These are phyloP conservation scores for Nothocercus julius DNA, from an alignment of 2,113 vertebrate species.

Conservation along the genomic window DNA sequence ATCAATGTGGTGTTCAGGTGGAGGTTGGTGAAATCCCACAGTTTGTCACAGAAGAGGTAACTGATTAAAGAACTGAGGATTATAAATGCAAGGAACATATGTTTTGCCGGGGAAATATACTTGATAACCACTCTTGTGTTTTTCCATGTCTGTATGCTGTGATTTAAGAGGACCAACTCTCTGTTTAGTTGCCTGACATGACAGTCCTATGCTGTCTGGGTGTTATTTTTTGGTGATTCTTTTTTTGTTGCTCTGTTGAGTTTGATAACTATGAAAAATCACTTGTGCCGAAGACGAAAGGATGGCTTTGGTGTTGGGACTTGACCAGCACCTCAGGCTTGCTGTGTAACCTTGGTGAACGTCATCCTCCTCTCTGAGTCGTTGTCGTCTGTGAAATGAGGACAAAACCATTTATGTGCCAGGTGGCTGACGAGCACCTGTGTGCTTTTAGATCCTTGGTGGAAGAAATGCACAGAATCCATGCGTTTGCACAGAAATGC, in stretches of 20 bases:
- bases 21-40: not conserved
- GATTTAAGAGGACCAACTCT: not conserved
- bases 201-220: not conserved
- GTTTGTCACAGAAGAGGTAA: not conserved
- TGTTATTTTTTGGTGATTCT: not conserved
- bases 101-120: not conserved
- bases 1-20: not conserved
- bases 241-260: not conserved
- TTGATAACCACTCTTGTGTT: not conserved
- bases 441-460: not conserved
- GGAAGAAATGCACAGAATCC: not conserved
- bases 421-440: not conserved
- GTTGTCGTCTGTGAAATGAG: not conserved
- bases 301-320: accelerated
- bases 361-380: not conserved
- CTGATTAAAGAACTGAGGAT: not conserved
- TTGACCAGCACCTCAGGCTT: not conserved
- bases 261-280: not conserved
- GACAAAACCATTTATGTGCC: not conserved
- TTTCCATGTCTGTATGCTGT: not conserved
- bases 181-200: not conserved
- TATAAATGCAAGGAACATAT: not conserved
- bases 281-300: not conserved
- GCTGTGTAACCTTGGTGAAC: not conserved
- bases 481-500: not conserved